phyloP scores from a whole-genome alignment of 2,888 invertebrate genomes.

The Globia sparganii region DNA sequence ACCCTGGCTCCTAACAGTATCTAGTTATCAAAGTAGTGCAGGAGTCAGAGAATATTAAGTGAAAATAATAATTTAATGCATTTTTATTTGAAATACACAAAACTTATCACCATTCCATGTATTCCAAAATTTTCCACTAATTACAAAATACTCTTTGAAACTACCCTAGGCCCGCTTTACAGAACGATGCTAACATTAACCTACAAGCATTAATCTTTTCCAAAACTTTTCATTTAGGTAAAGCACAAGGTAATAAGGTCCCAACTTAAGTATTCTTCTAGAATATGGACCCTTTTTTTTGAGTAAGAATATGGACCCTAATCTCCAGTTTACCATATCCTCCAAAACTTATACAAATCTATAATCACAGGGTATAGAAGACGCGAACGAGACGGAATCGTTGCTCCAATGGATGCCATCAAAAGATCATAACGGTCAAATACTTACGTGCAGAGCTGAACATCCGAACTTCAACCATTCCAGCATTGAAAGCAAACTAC shows the following conservation, averaged over 20 bases:
- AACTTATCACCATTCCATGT: background rate
- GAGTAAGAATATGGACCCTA: background rate
- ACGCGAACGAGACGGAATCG: constrained; percentile 96
- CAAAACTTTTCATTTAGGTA: background rate
- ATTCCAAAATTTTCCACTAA: background rate
- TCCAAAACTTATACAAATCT: constrained; percentile 3
- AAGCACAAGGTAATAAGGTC: background rate
- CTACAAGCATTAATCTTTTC: background rate
- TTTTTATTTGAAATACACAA: background rate
- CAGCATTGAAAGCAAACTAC: constrained; percentile 94
- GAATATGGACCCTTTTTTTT: background rate
- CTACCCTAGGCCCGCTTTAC: background rate
- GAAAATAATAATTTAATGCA: background rate
- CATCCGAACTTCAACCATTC: constrained; percentile 94
- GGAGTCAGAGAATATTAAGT: background rate
- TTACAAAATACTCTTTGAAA: background rate
- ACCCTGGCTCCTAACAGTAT: no score
- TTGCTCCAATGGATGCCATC: constrained; percentile 93
- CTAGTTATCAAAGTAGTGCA: background rate
- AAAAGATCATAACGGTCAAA: constrained; percentile 94
- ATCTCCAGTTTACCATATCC: background rate
- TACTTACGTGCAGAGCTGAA: constrained; percentile 95
- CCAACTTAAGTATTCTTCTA: background rate
- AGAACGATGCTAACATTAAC: background rate
- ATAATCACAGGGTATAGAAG: constrained; percentile 91